These are phyloP conservation scores for Microtus pennsylvanicus DNA, from an alignment of 2,113 vertebrate species.

Conservation along the genomic window DNA sequence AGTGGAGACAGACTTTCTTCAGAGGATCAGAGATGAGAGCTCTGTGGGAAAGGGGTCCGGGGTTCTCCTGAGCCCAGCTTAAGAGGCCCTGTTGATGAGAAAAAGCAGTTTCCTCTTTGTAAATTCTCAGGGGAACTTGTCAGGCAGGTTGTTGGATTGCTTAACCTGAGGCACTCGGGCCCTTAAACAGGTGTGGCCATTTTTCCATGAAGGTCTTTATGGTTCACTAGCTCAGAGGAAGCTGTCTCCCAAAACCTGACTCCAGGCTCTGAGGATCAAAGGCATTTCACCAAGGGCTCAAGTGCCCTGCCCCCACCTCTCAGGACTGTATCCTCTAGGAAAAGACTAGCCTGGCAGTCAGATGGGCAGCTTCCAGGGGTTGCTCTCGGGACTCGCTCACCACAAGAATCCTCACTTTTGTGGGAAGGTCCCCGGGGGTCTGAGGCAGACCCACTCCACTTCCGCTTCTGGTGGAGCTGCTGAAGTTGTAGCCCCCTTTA, in stretches of 20 bases:
- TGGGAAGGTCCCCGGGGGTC: background rate
- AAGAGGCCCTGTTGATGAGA: background rate
- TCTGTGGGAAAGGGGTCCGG: background rate
- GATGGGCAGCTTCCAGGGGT: background rate
- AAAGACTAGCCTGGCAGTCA: background rate
- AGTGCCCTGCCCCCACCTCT: background rate
- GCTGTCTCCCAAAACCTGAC: background rate
- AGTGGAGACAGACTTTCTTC: background rate
- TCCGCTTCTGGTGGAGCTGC: background rate
- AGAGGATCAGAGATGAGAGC: background rate
- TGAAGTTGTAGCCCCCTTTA: background rate
- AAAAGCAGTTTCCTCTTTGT: background rate
- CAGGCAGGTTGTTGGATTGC: background rate
- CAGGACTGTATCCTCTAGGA: background rate
- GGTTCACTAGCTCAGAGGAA: background rate
- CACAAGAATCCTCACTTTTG: background rate
- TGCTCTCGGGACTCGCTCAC: background rate
- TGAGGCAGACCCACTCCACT: background rate
- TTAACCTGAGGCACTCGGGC: background rate
- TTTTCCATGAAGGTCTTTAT: background rate
- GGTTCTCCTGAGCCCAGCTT: background rate
- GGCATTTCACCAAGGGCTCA: background rate
- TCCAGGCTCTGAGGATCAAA: background rate
- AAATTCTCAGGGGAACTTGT: background rate
- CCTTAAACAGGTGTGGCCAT: background rate